Percentiles rank a stretch among this genome's conserved stretches.
phyloP scores from a whole-genome alignment of 2,797 vertebrate genomes.

The Syncerus caffer region DNA sequence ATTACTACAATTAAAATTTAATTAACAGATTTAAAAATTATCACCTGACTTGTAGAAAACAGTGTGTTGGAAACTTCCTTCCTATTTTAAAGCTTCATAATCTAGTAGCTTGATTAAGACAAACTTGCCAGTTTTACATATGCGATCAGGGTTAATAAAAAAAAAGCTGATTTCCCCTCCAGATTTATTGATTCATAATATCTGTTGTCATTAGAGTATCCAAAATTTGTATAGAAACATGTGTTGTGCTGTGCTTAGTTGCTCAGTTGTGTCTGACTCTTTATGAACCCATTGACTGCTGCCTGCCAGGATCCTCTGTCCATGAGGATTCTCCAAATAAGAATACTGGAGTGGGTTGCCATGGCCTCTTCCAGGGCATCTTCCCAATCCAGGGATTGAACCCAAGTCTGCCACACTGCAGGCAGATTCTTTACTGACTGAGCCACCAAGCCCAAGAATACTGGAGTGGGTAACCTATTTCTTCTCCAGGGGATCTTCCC shows the following conservation, averaged over 20 bases:
- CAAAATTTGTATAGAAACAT: neutral
- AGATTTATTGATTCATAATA: neutral
- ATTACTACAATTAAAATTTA: neutral
- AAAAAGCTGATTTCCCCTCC: neutral
- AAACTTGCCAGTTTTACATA: neutral
- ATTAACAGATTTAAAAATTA: neutral
- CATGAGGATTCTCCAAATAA: neutral
- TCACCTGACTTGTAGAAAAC: neutral
- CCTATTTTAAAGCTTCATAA: neutral
- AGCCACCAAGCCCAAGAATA: neutral
- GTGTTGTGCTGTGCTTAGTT: neutral
- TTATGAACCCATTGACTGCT: neutral
- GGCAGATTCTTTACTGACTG: neutral
- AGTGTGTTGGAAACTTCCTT: neutral
- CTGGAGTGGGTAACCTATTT: neutral
- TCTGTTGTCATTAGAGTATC: neutral
- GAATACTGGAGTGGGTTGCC: neutral
- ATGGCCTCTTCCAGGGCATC: neutral
- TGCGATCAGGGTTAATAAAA: neutral
- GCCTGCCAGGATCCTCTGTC: neutral
- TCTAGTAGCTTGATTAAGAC: neutral
- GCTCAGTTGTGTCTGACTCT: neutral
- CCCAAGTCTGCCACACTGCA: neutral
- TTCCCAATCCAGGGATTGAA: neutral
- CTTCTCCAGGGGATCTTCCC: neutral